phyloP scores from a whole-genome alignment of 2,797 vertebrate genomes.

The Halcyon chelicuti region DNA sequence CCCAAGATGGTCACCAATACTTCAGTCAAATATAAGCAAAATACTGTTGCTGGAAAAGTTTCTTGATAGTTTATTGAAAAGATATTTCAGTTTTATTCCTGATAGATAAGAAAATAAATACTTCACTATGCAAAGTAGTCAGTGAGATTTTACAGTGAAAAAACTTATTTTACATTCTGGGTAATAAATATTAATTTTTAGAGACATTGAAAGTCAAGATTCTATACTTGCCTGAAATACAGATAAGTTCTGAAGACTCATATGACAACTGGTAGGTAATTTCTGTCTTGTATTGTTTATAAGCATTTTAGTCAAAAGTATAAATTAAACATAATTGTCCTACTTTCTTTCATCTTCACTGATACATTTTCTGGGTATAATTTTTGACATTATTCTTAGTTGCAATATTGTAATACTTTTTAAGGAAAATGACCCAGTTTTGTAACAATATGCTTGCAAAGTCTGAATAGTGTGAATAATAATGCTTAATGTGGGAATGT shows the following conservation, averaged over 20 bases:
- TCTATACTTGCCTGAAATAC: not conserved
- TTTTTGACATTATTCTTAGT: not conserved
- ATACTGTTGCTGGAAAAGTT: not conserved
- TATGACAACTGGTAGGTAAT: not conserved
- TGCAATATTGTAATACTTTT: not conserved
- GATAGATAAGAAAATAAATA: not conserved
- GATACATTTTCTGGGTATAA: not conserved
- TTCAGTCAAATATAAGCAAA: not conserved
- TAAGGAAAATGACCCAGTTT: slow-evolving; percentile 44
- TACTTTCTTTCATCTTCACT: slow-evolving; percentile 42
- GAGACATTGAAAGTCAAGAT: not conserved
- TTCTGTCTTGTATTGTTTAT: not conserved
- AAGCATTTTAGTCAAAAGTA: not conserved
- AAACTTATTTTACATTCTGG: not conserved
- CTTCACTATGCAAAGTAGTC: not conserved
- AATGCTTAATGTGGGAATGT: not conserved
- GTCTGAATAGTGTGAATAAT: not conserved
- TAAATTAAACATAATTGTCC: slow-evolving; percentile 37
- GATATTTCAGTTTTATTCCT: not conserved
- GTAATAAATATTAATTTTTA: not conserved
- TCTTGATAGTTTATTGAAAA: not conserved
- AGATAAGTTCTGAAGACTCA: not conserved
- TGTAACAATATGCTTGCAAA: slow-evolving; percentile 7
- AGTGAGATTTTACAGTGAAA: not conserved
- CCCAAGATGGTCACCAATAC: not conserved